Evolutionary conservation across 2,113 vertebrate genomes (phyloP), one percentile per base, ranked within the genome.

Genomic region (Microtus pennsylvanicus): DNA sequence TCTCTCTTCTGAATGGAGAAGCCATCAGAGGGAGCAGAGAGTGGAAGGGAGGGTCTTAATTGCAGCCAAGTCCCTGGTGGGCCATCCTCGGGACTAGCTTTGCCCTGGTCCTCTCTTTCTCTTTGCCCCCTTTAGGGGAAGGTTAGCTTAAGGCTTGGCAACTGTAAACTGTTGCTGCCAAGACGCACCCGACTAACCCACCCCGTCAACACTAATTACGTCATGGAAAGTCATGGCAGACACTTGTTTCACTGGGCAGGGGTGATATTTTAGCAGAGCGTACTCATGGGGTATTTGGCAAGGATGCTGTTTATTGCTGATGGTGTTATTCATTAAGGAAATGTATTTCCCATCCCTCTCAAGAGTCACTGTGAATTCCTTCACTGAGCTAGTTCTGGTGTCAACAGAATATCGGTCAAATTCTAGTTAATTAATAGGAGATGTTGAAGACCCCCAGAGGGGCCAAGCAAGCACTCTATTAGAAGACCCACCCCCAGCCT

Each of bases 21-120:
- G 24, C n/a, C 72, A 50, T 45, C 0, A 0, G 26, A 30, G 22
- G 21, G 3, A 28, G 19, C 1, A 26, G 9, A 7, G 21, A 11
- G 7, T 6, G 3, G 1, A 2, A 26, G 5, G 7, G 4, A 17
- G 14, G 21, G 4, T 4, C 47, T 45, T 10, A 33, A 45, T 1
- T 7, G 7, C 24, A 72, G 22, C 47, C 7, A 3, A 61, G 74
- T 61, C 5, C 1, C 6, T 47, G 38, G 1, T 7, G 12, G 42
- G 28, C 50, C 30, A 28, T 12, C 26, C 52, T 21, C 1, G 30
- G 35, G 30, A 9, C 24, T 28, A 61, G 67, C 45, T 85, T 55
- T 24, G 1, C 77, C 35, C 38, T 13, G 24, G 26, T 50, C 22
- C 7, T 3, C 12, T 50, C 38, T 47, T 69, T 0, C 45, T 28